Evolutionary conservation across 2,113 vertebrate genomes (phyloP), one percentile per base, ranked within the genome.

Genomic region (Gallinago media): DNA sequence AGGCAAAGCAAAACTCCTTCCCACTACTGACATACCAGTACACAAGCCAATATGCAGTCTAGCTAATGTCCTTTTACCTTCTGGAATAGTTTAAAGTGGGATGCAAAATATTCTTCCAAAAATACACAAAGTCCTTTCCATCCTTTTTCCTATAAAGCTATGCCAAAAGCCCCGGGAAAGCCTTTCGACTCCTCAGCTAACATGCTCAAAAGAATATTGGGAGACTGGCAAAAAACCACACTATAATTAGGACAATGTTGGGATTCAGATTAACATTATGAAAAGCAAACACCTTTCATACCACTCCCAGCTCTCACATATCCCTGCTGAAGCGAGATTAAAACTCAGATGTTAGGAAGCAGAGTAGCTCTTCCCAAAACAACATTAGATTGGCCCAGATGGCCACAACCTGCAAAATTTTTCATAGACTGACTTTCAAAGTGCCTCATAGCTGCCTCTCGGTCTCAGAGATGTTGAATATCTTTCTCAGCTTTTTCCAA

Each of bases 401-500:
- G 94, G 94, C 62, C 71, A 89, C 81, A 95, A 95, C 93, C 89
- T 85, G 91, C 73, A 89, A 0, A 0, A 26, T 70, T 89, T 94
- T 95, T 85, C 81, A 87, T 7, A 73, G 70, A 12, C 62, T 93
- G 82, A 73, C 44, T 94, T 95, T 88, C 74, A 72, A 85, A 87
- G 70, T 78, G 80, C 68, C 76, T 95, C 55, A 71, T 62, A 89
- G 71, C 89, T 89, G 87, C 73, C 62, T 71, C 66, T 87, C 0
- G 0, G 76, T 87, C 89, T 94, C 91, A 62, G 81, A 96, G 89
- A 96, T 73, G 91, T 36, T 91, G 91, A 91, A 75, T 81, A 87
- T 95, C 86, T 94, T 94, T 91, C 93, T 94, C 91, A 72, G 84
- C 77, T 95, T 91, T 97, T 97, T 89, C 89, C 95, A 97, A 91